Percentiles rank a stretch among this genome's conserved stretches.
Conservation (phyloP, 2,113 vertebrate genomes). For the Ochotona princeps region DNA sequence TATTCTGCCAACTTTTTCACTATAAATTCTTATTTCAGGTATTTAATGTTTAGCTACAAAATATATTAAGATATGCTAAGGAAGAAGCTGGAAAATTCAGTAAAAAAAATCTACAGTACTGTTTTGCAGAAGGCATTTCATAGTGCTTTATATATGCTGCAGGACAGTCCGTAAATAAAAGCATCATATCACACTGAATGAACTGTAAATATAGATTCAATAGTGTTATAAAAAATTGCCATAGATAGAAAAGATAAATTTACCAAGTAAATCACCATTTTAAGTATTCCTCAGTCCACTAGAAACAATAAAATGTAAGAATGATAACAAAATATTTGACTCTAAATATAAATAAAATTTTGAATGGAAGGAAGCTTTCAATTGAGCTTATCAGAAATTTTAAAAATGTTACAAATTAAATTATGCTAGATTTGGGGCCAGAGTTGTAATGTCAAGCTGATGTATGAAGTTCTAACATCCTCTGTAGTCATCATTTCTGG, state of each 20-base stretch:
- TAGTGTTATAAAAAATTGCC: conserved; percentile 20
- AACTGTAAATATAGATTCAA: conserved; percentile 50
- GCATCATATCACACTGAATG: not conserved
- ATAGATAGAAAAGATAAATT: not conserved
- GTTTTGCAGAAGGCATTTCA: conserved; percentile 41
- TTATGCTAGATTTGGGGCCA: not conserved
- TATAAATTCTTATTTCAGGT: conserved; percentile 76
- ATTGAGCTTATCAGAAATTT: not conserved
- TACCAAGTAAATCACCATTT: not conserved
- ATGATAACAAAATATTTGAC: not conserved
- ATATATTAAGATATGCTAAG: conserved; percentile 6
- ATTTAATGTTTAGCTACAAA: conserved; percentile 75
- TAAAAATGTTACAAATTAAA: conserved; percentile 21
- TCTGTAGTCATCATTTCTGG: no score
- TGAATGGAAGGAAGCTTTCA: not conserved
- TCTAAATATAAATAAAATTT: not conserved
- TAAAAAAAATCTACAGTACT: not conserved
- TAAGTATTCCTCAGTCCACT: no score
- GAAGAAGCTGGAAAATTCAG: conserved; percentile 54
- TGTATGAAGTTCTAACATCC: no score
- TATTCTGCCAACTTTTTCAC: conserved; percentile 78
- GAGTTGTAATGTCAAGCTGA: no score
- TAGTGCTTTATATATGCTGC: not conserved
- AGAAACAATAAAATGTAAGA: not conserved
- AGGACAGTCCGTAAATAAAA: conserved; percentile 48